A percentile compares a stretch with the other conserved stretches of the same genome.
Evolutionary conservation across 2,888 invertebrate genomes (phyloP).

Genomic region (Cabera pusaria): DNA sequence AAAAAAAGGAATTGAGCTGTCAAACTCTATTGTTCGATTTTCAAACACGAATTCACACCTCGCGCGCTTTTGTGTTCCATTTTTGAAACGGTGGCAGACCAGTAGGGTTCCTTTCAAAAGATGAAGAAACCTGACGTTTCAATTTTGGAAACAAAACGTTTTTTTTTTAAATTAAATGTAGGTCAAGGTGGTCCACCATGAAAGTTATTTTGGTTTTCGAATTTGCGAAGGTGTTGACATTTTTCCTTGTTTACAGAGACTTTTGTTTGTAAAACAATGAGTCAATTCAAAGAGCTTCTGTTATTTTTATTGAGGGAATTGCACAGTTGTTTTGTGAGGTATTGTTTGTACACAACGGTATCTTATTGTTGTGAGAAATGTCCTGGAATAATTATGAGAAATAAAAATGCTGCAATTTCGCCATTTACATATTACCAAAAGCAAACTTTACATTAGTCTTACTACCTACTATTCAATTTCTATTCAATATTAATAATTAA

Average conservation of each 20-base stretch:
- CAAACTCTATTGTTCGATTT: slow-evolving; percentile 57
- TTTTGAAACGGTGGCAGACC: slow-evolving; percentile 31
- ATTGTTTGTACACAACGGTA: too few relatives aligned
- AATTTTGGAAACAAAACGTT: slow-evolving; percentile 31
- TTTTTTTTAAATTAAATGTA: slow-evolving; percentile 19
- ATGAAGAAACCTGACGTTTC: slow-evolving; percentile 37
- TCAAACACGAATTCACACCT: slow-evolving; percentile 52
- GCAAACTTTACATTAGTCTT: too few relatives aligned
- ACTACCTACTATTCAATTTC: too few relatives aligned
- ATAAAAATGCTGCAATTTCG: too few relatives aligned
- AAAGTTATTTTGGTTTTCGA: slow-evolving; percentile 21
- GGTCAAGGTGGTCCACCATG: slow-evolving; percentile 25
- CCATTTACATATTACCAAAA: too few relatives aligned
- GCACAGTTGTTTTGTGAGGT: too few relatives aligned
- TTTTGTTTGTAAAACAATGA: too few relatives aligned
- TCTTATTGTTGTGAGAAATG: too few relatives aligned
- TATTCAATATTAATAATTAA: too few relatives aligned
- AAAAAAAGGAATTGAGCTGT: slow-evolving; percentile 59
- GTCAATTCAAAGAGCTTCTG: too few relatives aligned
- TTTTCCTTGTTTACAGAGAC: background rate
- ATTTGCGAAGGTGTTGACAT: slow-evolving; percentile 9
- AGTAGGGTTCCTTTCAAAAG: slow-evolving; percentile 35
- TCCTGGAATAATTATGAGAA: too few relatives aligned
- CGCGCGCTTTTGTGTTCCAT: slow-evolving; percentile 34
- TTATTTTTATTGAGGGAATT: too few relatives aligned